Conservation (phyloP, 2,113 vertebrate genomes). For the Bufo gargarizans region DNA sequence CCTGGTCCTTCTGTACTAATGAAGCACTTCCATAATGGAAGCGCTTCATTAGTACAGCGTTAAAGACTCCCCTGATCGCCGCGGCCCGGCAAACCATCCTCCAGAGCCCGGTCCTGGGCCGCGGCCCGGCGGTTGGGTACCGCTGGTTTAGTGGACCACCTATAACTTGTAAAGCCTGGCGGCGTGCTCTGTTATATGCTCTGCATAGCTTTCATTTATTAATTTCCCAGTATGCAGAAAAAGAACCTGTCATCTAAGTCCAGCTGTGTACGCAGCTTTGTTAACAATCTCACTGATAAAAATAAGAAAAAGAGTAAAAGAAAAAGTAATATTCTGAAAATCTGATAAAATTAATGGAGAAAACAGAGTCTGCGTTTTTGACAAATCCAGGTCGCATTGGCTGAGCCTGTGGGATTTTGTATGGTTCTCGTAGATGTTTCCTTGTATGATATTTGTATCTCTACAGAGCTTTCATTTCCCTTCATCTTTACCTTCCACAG, state of each 20-base stretch:
- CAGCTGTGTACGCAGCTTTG: not conserved
- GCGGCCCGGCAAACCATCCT: no score
- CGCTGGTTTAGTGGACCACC: not conserved
- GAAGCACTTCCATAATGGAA: no score
- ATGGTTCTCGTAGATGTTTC: not conserved
- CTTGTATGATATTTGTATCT: conserved; percentile 7
- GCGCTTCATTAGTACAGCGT: no score
- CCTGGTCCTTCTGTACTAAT: no score
- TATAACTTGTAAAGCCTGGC: not conserved
- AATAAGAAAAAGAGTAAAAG: not conserved
- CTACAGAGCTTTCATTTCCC: not conserved
- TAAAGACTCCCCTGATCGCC: no score
- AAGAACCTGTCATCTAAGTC: not conserved
- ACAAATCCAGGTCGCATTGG: not conserved
- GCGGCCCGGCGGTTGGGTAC: no score
- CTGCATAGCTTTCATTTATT: not conserved
- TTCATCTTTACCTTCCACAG: not conserved
- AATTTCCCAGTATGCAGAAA: not conserved
- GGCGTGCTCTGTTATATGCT: not conserved
- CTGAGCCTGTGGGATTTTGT: not conserved
- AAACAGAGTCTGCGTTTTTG: not conserved
- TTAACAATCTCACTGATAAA: not conserved
- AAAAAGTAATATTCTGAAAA: not conserved
- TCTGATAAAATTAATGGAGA: not conserved
- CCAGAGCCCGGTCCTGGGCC: no score